Base-by-base conservation (phyloP, 2,113 vertebrate species). In the Saguinus midas region DNA sequence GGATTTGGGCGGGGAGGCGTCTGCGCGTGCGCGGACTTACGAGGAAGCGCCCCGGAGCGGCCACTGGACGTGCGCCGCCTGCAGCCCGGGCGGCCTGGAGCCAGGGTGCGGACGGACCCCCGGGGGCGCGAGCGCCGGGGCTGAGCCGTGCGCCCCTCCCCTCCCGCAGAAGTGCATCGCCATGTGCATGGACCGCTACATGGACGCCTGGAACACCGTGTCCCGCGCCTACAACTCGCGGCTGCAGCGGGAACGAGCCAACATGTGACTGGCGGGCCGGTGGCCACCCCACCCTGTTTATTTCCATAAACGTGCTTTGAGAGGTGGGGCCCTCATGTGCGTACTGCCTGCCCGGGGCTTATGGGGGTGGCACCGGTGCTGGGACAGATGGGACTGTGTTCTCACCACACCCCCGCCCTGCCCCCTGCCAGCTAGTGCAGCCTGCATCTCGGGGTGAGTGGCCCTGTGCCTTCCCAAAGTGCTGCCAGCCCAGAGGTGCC, bases 171-270 rank as follows among this genome's bases (percentile, higher is more conserved):
- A 99, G 95, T 99, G 99, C 97, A 99, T 99, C 84, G 99, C 99
- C 93, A 99, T 99, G 99, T 99, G 99, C 85, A 99, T 99, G 99
- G 99, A 99, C 97, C 99, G 99, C 14, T 99, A 99, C 95, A 99
- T 99, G 99, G 99, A 99, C 35, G 98, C 99, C 89, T 99, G 99
- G 99, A 99, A 99, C 98, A 99, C 99, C 0, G 99, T 99, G 82
- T 99, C 99, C 27, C 98, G 99, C 55, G 99, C 99, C 40, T 99
- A 99, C 98, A 99, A 99, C 97, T 99, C 99, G 7, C 99, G 99
- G 97, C 96, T 99, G 97, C 99, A 99, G 98, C 98, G 98, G 96
- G 99, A 99, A 97, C 98, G 99, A 96, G 99, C 99, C 58, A 99
- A 99, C 91, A 99, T 99, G 99, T 99, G 98, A 99, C 37, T 25